phyloP scores from a whole-genome alignment of 2,888 invertebrate species.

The Synergus umbraculus region DNA sequence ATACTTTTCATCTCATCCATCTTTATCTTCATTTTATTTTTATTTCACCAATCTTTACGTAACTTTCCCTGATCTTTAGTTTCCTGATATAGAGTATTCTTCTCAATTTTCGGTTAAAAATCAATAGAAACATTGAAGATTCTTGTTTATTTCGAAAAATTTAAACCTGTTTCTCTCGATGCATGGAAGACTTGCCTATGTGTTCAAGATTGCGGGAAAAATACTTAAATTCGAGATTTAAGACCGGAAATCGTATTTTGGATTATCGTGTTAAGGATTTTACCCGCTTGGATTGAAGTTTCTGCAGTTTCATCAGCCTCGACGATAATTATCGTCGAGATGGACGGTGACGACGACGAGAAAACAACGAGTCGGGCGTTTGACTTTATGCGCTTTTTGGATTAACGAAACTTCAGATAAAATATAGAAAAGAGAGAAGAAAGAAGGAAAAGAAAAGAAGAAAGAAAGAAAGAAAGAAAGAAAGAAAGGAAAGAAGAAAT shows the following conservation, averaged over 20 bases:
- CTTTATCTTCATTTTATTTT: neutral
- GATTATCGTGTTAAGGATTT: neutral
- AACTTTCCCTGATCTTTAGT: neutral
- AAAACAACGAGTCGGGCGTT: constrained; percentile 15
- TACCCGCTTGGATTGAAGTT: neutral
- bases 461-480: too few relatives aligned
- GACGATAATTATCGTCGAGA: constrained; percentile 36
- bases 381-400: neutral
- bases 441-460: too few relatives aligned
- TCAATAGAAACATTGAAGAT: too few relatives aligned
- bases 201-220: neutral
- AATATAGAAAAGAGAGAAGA: too few relatives aligned
- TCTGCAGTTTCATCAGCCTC: neutral
- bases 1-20: neutral
- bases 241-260: too few relatives aligned
- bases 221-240: neutral
- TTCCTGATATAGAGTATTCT: neutral
- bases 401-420: neutral
- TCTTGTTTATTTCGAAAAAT: too few relatives aligned
- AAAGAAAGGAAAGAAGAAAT: too few relatives aligned
- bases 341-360: constrained; percentile 53
- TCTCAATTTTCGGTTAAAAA: neutral
- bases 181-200: neutral
- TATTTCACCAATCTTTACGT: neutral
- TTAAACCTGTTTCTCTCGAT: neutral